phyloP scores from a whole-genome alignment of 1,140 invertebrate genomes.

The Diprion similis region DNA sequence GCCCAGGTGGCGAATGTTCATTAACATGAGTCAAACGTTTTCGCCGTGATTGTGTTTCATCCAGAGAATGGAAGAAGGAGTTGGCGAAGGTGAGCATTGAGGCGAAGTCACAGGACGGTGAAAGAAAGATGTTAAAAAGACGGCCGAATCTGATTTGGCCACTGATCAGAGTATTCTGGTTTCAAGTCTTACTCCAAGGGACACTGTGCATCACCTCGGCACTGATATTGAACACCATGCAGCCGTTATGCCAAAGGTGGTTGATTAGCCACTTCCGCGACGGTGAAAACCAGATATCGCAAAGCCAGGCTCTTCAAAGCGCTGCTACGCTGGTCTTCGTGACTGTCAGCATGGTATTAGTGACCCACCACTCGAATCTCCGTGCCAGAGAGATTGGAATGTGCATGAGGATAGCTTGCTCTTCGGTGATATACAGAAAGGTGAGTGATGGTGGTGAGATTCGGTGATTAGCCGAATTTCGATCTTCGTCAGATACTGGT shows the following conservation, averaged over 20 bases:
- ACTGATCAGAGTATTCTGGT: conserved; percentile 57
- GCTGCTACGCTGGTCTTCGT: conserved; percentile 47
- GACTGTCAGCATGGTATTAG: conserved; percentile 43
- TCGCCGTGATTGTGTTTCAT: no score
- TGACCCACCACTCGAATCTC: conserved; percentile 59
- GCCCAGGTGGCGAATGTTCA: no score
- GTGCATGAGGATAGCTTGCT: conserved; percentile 66
- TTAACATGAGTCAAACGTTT: no score
- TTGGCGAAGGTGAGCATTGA: conserved; percentile 41
- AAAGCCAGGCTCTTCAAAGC: conserved; percentile 48
- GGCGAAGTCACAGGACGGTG: conserved; percentile 37
- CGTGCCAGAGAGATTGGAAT: conserved; percentile 64
- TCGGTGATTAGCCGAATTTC: no score
- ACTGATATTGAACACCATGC: conserved; percentile 45
- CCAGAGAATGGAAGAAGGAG: conserved; percentile 62
- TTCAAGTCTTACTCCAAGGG: conserved; percentile 54
- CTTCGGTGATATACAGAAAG: conserved; percentile 70
- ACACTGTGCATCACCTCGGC: conserved; percentile 50
- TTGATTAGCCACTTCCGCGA: conserved; percentile 64
- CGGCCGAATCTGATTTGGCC: conserved; percentile 57
- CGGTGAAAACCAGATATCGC: conserved; percentile 32
- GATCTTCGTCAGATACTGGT: no score
- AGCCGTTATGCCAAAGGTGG: conserved; percentile 62
- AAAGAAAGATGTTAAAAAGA: conserved; percentile 30
- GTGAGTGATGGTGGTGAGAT: conserved; percentile 41